Conservation (phyloP, 2,888 invertebrate species). For the Diaphora mendica region DNA sequence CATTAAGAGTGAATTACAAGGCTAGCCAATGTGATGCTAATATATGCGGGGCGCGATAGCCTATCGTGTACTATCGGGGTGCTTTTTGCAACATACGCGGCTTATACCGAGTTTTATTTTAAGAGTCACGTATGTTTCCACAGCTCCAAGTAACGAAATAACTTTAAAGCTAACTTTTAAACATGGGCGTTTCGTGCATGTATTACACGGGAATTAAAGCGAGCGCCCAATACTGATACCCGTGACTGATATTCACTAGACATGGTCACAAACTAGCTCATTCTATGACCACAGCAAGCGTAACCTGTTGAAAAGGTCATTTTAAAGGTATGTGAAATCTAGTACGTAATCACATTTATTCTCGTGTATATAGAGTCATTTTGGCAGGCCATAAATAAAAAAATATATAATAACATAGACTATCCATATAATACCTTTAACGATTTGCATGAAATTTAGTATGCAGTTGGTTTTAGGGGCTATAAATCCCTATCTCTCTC, state of each 20-base stretch:
- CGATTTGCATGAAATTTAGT: too few relatives aligned
- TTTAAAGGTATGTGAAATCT: neutral
- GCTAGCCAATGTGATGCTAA: constrained; percentile 62
- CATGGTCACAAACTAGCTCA: neutral
- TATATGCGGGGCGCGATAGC: constrained; percentile 61
- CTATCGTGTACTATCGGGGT: constrained; percentile 49
- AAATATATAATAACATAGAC: too few relatives aligned
- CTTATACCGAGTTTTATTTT: constrained; percentile 20
- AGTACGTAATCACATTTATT: neutral
- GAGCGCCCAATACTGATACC: neutral
- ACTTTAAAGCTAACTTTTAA: constrained; percentile 5
- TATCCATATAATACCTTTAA: too few relatives aligned
- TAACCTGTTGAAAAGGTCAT: neutral
- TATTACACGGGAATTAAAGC: neutral
- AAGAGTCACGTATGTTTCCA: neutral
- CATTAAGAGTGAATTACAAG: constrained; percentile 60
- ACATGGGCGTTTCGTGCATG: neutral
- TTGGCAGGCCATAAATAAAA: too few relatives aligned
- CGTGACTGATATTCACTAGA: too few relatives aligned
- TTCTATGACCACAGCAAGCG: neutral
- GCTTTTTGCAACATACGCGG: constrained; percentile 50
- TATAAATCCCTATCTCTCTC: too few relatives aligned
- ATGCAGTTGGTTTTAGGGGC: too few relatives aligned
- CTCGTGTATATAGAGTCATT: neutral
- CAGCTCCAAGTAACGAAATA: neutral